A percentile compares a stretch with the other conserved stretches of the same genome.
Evolutionary conservation across 1,140 invertebrate species (phyloP).

Genomic region (Andricus grossulariae): DNA sequence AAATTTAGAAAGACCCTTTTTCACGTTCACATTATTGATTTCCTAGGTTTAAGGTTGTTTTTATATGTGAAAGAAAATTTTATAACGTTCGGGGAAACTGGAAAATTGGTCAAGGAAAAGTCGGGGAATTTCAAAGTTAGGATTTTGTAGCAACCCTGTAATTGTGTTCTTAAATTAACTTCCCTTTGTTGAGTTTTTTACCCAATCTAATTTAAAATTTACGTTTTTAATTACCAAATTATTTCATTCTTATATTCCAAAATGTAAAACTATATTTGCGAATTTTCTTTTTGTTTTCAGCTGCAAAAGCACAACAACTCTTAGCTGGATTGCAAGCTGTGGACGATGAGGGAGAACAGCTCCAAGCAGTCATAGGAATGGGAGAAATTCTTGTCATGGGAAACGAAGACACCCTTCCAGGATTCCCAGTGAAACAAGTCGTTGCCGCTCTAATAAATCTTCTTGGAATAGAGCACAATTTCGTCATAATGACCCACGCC

Average conservation of each 20-base stretch:
- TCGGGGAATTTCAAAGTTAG: too few species aligned
- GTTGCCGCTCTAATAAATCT: conserved; percentile 94
- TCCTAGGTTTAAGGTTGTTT: too few species aligned
- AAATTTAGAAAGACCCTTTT: too few species aligned
- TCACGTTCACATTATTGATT: too few species aligned
- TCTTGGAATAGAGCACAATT: conserved; percentile 96
- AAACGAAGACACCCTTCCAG: conserved; percentile 98
- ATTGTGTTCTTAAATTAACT: too few species aligned
- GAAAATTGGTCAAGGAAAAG: too few species aligned
- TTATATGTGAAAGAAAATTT: too few species aligned
- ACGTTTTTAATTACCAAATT: not conserved
- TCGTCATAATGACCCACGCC: conserved; percentile 99
- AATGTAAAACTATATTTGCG: conserved; percentile 28
- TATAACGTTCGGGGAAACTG: too few species aligned
- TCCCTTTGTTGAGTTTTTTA: too few species aligned
- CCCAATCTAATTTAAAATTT: too few species aligned
- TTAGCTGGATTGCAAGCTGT: conserved; percentile 94
- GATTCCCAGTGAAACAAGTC: conserved; percentile 98
- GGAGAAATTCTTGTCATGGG: conserved; percentile 99
- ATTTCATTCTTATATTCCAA: not conserved
- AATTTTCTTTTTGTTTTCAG: conserved; percentile 75
- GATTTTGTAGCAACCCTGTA: too few species aligned
- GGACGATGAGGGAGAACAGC: conserved; percentile 96
- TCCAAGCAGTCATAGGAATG: conserved; percentile 99
- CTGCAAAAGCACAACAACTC: conserved; percentile 95